These are phyloP conservation scores for Chamaea fasciata DNA, from an alignment of 2,113 vertebrate species.

Conservation along the genomic window DNA sequence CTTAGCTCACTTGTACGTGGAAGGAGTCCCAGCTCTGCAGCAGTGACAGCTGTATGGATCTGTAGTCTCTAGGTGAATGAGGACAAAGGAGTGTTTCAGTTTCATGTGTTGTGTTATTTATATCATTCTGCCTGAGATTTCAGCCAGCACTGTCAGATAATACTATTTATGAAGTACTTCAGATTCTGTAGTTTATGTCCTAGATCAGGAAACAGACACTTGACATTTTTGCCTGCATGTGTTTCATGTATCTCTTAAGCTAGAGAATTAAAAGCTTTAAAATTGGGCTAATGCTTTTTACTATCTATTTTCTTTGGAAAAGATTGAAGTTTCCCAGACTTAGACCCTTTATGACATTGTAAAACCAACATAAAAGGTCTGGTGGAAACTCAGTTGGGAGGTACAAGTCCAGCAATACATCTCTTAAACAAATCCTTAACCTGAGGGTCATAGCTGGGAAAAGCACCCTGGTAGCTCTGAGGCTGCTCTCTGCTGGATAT, in stretches of 20 bases:
- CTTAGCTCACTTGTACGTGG: not conserved
- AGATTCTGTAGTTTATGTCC: not conserved
- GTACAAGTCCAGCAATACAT: not conserved
- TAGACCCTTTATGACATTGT: not conserved
- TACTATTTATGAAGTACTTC: constrained; percentile 15
- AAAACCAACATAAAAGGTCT: not conserved
- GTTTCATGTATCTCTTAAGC: not conserved
- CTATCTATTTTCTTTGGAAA: not conserved
- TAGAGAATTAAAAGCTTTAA: constrained; percentile 27
- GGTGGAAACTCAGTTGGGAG: not conserved
- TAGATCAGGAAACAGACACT: not conserved
- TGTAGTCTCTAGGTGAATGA: not conserved
- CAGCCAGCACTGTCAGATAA: not conserved
- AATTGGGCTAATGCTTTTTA: not conserved
- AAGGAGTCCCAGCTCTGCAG: not conserved
- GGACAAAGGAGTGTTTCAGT: not conserved
- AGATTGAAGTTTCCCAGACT: not conserved
- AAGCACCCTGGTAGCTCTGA: not conserved
- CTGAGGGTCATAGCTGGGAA: not conserved
- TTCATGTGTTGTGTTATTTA: constrained; percentile 6
- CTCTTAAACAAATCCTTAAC: not conserved
- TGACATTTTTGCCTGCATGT: not conserved
- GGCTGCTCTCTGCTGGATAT: not conserved
- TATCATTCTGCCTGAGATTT: not conserved
- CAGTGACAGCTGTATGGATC: not conserved